phyloP scores from a whole-genome alignment of 2,888 invertebrate genomes.

The Pristionchus japonicus region DNA sequence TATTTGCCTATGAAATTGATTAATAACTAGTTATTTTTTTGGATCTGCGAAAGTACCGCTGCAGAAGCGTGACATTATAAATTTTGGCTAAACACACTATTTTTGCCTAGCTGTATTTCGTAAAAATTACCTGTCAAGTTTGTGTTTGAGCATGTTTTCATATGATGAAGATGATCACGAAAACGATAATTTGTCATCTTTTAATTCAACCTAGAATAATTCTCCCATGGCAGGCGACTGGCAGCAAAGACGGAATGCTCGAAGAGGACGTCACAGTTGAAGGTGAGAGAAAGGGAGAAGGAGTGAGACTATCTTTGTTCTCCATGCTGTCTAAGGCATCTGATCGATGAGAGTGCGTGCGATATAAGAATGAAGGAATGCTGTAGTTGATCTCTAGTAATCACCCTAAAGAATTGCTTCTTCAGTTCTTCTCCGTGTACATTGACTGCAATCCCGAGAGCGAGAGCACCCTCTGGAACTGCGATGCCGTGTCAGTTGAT shows the following conservation, averaged over 20 bases:
- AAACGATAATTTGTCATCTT: too few relatives aligned
- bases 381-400: too few relatives aligned
- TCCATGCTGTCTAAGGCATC: neutral
- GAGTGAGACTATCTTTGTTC: neutral
- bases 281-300: neutral
- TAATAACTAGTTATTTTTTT: neutral
- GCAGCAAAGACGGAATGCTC: slow-evolving; percentile 73
- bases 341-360: too few relatives aligned
- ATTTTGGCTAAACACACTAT: neutral
- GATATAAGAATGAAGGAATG: too few relatives aligned
- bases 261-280: slow-evolving; percentile 67
- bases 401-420: too few relatives aligned
- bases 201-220: neutral
- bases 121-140: too few relatives aligned
- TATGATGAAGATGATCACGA: too few relatives aligned
- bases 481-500: slow-evolving; percentile 64
- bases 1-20: neutral
- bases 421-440: slow-evolving; percentile 70
- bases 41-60: neutral
- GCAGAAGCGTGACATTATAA: neutral
- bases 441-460: slow-evolving; percentile 74
- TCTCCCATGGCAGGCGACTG: slow-evolving; percentile 64
- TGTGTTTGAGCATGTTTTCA: too few relatives aligned
- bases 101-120: too few relatives aligned
- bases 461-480: slow-evolving; percentile 72